Conservation (phyloP, 2,888 invertebrate species). For the Latrodectus elegans region DNA sequence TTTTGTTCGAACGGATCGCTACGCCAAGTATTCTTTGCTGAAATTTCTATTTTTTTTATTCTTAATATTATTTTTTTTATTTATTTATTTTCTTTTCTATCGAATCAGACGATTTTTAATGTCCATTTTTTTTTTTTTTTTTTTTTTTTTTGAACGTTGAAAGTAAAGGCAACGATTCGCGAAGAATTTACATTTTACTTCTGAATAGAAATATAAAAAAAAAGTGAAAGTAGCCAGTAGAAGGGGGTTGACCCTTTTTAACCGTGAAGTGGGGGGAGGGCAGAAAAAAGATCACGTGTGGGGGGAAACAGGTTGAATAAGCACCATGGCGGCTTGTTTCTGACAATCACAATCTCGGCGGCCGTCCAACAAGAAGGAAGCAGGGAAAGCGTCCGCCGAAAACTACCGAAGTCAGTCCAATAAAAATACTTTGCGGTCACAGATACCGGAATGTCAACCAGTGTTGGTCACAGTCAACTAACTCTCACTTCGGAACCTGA, state of each 20-base stretch:
- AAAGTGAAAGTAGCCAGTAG: constrained; percentile 17
- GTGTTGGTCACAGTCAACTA: constrained; percentile 60
- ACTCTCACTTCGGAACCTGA: constrained; percentile 65
- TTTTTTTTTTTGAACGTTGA: neutral
- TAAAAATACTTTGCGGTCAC: neutral
- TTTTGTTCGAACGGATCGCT: neutral
- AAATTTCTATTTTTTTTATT: neutral
- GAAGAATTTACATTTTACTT: neutral
- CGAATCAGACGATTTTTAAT: neutral
- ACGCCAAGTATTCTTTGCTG: neutral
- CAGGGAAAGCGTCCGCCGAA: constrained; percentile 22
- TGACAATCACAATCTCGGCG: constrained; percentile 26
- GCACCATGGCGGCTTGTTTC: constrained; percentile 40
- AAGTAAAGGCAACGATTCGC: neutral
- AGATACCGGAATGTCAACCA: constrained; percentile 46
- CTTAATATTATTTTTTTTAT: constrained; percentile 19
- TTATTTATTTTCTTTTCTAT: no score
- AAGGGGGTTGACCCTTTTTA: constrained; percentile 54
- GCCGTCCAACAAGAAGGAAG: constrained; percentile 49
- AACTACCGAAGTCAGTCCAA: neutral
- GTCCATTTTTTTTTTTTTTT: no score
- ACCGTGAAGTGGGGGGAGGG: constrained; percentile 4
- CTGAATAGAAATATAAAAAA: neutral
- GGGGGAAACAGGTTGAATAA: constrained; percentile 35
- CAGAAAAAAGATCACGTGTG: neutral